phyloP scores from a whole-genome alignment of 2,888 invertebrate species.

The Physocephala rufipes region DNA sequence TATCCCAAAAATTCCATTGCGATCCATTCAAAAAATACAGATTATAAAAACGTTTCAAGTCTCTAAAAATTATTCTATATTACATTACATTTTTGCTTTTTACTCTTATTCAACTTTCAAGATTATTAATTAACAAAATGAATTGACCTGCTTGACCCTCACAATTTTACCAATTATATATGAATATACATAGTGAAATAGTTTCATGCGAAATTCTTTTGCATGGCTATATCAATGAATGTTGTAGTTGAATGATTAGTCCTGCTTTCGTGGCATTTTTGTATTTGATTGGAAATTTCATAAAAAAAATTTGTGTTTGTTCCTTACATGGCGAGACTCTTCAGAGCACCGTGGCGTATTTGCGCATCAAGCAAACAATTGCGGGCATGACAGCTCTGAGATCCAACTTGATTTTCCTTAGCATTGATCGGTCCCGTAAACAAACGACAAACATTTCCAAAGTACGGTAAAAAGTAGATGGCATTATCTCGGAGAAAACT shows the following conservation, averaged over 20 bases:
- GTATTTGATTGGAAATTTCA: background rate
- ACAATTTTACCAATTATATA: no score
- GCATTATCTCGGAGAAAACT: background rate
- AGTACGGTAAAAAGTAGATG: background rate
- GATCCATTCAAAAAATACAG: background rate
- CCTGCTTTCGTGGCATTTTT: background rate
- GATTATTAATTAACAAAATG: no score
- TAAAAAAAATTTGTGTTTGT: background rate
- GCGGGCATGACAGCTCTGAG: background rate
- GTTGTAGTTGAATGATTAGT: background rate
- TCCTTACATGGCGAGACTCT: background rate
- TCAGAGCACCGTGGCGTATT: background rate
- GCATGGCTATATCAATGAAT: no score
- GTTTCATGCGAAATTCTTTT: no score
- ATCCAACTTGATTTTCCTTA: background rate
- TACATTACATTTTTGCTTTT: background rate
- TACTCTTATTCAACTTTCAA: background rate
- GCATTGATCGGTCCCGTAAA: conserved; percentile 9
- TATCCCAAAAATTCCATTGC: no score
- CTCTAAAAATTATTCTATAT: background rate
- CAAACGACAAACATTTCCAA: background rate
- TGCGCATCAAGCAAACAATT: background rate
- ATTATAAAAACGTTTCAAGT: background rate
- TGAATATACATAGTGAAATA: no score
- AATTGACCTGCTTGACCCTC: no score